A percentile compares a stretch with the other conserved stretches of the same genome.
phyloP scores from a whole-genome alignment of 2,888 invertebrate genomes.

The Cantharis rufa region DNA sequence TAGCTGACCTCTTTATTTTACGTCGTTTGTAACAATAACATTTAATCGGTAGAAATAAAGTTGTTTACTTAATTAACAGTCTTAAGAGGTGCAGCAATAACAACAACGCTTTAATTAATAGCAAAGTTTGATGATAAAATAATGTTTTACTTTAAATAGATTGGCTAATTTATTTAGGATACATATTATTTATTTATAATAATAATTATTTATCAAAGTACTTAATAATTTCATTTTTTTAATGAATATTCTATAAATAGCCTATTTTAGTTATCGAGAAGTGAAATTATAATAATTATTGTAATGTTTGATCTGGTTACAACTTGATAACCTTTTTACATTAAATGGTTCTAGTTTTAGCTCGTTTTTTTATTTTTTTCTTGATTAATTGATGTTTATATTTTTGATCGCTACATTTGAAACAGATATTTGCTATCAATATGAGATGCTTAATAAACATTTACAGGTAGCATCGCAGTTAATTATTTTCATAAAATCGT shows the following conservation, averaged over 20 bases:
- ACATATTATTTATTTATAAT: not conserved
- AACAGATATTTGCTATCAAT: not conserved
- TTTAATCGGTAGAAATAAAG: not conserved
- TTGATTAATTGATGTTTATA: not conserved
- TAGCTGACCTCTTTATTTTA: not conserved
- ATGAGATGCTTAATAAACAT: not conserved
- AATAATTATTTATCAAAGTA: not conserved
- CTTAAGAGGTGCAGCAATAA: not conserved
- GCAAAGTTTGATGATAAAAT: not conserved
- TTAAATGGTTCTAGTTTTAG: not conserved
- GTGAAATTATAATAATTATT: not conserved
- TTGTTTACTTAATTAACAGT: not conserved
- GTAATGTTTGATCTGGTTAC: not conserved
- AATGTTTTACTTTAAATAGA: not conserved
- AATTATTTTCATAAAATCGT: not conserved
- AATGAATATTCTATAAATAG: not conserved
- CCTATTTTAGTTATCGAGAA: not conserved
- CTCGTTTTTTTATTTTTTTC: not conserved
- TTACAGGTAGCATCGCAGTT: not conserved
- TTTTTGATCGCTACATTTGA: not conserved
- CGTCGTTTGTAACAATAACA: not conserved
- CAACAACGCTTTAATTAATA: not conserved
- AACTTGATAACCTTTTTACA: not conserved
- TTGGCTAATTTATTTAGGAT: not conserved
- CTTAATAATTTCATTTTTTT: not conserved